Base-by-base conservation (phyloP, 2,797 vertebrate genomes). In the Kryptolebias ocellatus region DNA sequence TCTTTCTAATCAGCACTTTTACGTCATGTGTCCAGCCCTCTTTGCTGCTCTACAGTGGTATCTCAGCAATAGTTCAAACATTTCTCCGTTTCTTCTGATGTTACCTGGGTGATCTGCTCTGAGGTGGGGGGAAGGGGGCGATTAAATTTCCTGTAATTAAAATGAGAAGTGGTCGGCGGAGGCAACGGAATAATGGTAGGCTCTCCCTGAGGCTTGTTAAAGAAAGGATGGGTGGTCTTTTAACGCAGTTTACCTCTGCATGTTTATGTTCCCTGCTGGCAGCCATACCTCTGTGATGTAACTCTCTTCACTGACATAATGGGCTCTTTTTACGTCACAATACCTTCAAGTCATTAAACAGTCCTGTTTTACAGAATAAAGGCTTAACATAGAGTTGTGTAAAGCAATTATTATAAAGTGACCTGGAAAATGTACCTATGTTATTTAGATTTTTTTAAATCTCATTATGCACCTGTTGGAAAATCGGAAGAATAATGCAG, bases 71-170 rank as follows among this genome's bases (percentile, higher is more conserved):
- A 34, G 54, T 66, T 65, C 70, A 53, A 72, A 81, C 87, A 92
- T 89, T 85, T 84, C 86, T 90, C 60, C 67, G 74, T 70, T 77
- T 54, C 62, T 37, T 52, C 29, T 9, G 1, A 56, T 69, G 93
- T 93, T 90, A 87, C 93, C 89, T 60, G 70, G 92, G 93, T 74
- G 89, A 94, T 87, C 74, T 75, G 77, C 78, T 80, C 70, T 14
- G 34, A 80, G 76, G 77, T 64, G 15, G 72, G 76, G 81, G 68
- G 70, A 50, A 46, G 44, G 68, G 72, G 67, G 76, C 71, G 88
- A 92, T 92, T 91, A 86, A 89, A 87, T 92, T 94, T 93, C 87
- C 78, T 87, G 83, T 90, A 87, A 91, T 89, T 90, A 89, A 91
- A 92, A 90, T 86, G 85, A 90, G 78, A 87, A 81, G 75, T 57